These are phyloP conservation scores for Triops cancriformis DNA, from an alignment of 1,140 invertebrate species.

Conservation along the genomic window DNA sequence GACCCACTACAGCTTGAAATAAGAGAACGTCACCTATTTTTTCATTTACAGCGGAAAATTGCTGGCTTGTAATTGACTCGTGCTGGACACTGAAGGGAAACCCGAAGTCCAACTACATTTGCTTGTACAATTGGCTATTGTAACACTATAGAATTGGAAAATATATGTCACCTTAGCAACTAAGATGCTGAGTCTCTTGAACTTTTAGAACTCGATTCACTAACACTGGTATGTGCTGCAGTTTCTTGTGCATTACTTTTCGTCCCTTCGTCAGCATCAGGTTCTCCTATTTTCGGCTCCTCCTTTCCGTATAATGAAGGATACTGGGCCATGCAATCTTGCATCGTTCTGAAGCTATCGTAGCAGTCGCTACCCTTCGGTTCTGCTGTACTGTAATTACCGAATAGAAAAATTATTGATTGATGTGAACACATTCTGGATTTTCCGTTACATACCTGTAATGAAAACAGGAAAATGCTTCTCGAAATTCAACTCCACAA, in stretches of 20 bases:
- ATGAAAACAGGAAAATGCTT: constrained; percentile 92
- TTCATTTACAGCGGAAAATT: background rate
- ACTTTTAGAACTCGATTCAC: background rate
- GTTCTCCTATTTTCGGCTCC: constrained; percentile 35
- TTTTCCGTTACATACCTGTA: constrained; percentile 50
- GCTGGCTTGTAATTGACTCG: constrained; percentile 1
- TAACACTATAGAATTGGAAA: constrained; percentile 3
- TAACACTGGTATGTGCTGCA: background rate
- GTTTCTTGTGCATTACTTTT: constrained; percentile 6
- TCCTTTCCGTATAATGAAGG: constrained; percentile 71
- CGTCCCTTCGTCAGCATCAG: constrained; percentile 18
- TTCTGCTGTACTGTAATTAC: constrained; percentile 45
- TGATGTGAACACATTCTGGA: too few species aligned
- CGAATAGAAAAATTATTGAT: constrained; percentile 38
- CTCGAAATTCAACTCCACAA: constrained; percentile 82
- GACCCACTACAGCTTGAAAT: background rate
- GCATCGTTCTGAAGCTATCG: constrained; percentile 82
- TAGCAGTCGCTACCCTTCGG: constrained; percentile 84
- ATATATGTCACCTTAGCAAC: background rate
- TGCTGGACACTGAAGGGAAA: background rate
- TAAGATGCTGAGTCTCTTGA: background rate
- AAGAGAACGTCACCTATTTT: background rate
- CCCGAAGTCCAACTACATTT: background rate
- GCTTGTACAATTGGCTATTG: background rate
- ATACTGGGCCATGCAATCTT: constrained; percentile 82